Evolutionary conservation across 1,140 invertebrate species (phyloP).

Genomic region (Tribolium madens): DNA sequence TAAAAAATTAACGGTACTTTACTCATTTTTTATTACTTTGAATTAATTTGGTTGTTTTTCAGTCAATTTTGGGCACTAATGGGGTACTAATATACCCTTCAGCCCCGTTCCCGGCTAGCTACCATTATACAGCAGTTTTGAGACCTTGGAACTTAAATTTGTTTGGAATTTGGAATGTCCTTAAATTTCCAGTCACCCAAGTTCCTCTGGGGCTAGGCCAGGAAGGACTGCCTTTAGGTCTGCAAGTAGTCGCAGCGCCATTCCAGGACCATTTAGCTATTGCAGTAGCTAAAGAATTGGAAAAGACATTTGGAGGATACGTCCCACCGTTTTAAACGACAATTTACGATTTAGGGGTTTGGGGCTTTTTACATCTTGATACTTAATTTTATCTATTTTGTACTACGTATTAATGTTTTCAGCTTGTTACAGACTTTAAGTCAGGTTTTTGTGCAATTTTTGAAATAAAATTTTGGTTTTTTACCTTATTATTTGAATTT

Average conservation of each 20-base stretch:
- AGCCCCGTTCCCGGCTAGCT: slow-evolving; percentile 83
- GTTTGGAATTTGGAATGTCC: slow-evolving; percentile 89
- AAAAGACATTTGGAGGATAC: slow-evolving; percentile 88
- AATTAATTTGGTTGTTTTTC: slow-evolving; percentile 48
- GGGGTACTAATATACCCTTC: slow-evolving; percentile 90
- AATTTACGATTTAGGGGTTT: background rate
- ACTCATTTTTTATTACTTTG: background rate
- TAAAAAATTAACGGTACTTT: slow-evolving; percentile 71
- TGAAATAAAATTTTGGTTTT: no score
- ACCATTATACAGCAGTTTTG: slow-evolving; percentile 85
- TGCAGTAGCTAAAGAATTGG: slow-evolving; percentile 86
- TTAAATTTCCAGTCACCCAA: slow-evolving; percentile 88
- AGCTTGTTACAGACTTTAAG: no score
- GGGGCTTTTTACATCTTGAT: background rate
- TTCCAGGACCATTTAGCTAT: slow-evolving; percentile 85
- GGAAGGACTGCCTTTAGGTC: slow-evolving; percentile 82
- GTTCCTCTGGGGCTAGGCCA: slow-evolving; percentile 80
- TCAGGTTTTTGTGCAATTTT: no score
- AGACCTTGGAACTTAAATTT: slow-evolving; percentile 90
- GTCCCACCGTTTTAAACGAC: slow-evolving; percentile 69
- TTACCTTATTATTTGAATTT: no score
- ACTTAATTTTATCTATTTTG: background rate
- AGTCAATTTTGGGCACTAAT: slow-evolving; percentile 80
- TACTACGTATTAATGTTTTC: background rate
- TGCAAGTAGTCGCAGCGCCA: slow-evolving; percentile 84